Conservation (phyloP, 2,797 vertebrate species). For the Gambelia wislizenii region DNA sequence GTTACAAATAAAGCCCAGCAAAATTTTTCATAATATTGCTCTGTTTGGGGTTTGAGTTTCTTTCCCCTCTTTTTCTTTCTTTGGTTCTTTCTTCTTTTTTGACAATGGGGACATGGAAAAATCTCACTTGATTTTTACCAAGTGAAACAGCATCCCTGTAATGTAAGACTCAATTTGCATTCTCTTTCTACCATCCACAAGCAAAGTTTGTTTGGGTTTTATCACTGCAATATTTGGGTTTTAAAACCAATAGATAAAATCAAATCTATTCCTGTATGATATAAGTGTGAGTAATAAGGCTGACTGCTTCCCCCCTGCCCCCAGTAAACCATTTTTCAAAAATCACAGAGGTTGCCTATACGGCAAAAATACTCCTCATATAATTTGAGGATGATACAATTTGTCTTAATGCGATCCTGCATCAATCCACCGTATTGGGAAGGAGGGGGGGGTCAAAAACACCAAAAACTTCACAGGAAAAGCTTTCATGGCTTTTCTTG, state of each 20-base stretch:
- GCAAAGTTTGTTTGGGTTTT: background rate
- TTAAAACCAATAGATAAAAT: constrained; percentile 83
- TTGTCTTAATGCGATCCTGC: no score
- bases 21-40: constrained; percentile 85
- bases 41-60: constrained; percentile 66
- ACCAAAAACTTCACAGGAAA: no score
- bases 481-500: no score
- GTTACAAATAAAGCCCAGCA: constrained; percentile 80
- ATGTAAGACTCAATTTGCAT: constrained; percentile 80
- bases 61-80: background rate
- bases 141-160: constrained; percentile 79
- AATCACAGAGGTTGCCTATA: no score
- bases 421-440: no score
- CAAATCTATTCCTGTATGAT: constrained; percentile 75
- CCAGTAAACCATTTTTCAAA: constrained; percentile 58
- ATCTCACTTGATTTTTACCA: constrained; percentile 82
- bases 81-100: background rate
- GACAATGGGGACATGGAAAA: constrained; percentile 81
- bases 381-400: no score
- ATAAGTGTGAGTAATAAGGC: background rate
- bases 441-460: no score
- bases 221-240: constrained; percentile 68
- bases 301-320: no score
- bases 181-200: constrained; percentile 49
- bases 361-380: no score